Evolutionary conservation across 2,797 vertebrate genomes (phyloP).

Genomic region (Distichodus sexfasciatus): DNA sequence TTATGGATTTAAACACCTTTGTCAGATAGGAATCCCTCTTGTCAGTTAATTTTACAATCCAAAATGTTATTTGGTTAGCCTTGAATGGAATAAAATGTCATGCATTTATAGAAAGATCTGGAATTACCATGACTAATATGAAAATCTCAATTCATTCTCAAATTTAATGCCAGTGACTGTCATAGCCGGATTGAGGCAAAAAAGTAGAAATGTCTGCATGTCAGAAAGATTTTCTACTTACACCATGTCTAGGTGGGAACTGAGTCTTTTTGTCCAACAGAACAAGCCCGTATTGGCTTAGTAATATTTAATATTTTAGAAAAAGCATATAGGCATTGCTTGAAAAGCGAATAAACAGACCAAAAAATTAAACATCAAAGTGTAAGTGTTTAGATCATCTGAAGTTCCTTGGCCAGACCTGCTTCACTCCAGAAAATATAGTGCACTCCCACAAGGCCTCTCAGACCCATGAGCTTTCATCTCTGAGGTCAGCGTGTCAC

Average conservation of each 20-base stretch:
- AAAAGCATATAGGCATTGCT: no score
- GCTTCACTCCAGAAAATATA: not conserved
- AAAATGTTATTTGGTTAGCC: not conserved
- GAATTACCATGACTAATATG: not conserved
- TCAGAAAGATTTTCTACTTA: no score
- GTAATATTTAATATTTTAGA: no score
- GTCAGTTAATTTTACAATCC: not conserved
- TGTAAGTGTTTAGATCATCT: no score
- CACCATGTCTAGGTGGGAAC: no score
- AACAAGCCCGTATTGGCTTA: no score
- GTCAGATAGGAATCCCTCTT: not conserved
- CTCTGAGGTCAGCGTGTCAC: not conserved
- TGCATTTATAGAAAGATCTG: slow-evolving; percentile 9
- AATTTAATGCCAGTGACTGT: not conserved
- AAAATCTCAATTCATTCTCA: not conserved
- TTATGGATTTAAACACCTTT: not conserved
- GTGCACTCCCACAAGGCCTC: not conserved
- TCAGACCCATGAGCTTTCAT: not conserved
- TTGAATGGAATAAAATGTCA: not conserved
- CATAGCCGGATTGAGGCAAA: no score
- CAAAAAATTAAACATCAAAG: no score
- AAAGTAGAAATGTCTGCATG: not conserved
- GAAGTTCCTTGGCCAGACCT: not conserved
- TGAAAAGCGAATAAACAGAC: no score
- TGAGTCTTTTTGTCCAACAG: no score